Base-by-base conservation (phyloP, 2,888 invertebrate species). In the Horisme vitalbata region DNA sequence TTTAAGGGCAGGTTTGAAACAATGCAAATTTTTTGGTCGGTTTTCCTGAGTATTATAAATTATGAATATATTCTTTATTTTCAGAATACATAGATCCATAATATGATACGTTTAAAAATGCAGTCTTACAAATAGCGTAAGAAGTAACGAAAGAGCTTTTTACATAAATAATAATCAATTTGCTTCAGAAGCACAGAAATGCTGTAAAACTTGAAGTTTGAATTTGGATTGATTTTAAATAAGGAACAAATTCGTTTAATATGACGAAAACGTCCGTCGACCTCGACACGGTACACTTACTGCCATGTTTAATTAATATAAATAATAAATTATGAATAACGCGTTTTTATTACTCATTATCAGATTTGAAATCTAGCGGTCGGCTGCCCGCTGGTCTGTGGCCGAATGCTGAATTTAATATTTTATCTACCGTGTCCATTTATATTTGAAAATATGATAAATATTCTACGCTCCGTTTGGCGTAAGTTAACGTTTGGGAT, bases 211-310 rank as follows among this genome's bases (percentile, higher is more conserved):
- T n/a, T n/a, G n/a, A n/a, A n/a, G n/a, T n/a, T n/a, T n/a, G n/a
- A n/a, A 7, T 9, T 13, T 1, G n/a, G 4, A 41, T 41, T 11
- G 32, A 47, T 31, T 14, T 38, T 20, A 8, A 35, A 27, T 4
- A 9, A 14, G 31, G 23, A 39, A 23, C 15, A 48, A 48, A 54
- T 53, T 53, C 59, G 60, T 61, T 55, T 61, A 48, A 34, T 59
- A 53, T 55, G 55, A 60, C 69, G 57, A 73, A 73, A 68, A 65
- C 71, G 82, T 73, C 59, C 83, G 70, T 77, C 72, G 75, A 81
- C 76, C 83, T 71, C 69, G 84, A 71, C 82, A 74, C 75, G 77
- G 84, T 85, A 83, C 84, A 85, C 81, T 86, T 81, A 71, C 60
- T 68, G 41, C 55, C 59, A 63, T 72, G 73, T 79, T 83, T 84